Base-by-base conservation (phyloP, 2,888 invertebrate genomes). In the Fragum fragum region DNA sequence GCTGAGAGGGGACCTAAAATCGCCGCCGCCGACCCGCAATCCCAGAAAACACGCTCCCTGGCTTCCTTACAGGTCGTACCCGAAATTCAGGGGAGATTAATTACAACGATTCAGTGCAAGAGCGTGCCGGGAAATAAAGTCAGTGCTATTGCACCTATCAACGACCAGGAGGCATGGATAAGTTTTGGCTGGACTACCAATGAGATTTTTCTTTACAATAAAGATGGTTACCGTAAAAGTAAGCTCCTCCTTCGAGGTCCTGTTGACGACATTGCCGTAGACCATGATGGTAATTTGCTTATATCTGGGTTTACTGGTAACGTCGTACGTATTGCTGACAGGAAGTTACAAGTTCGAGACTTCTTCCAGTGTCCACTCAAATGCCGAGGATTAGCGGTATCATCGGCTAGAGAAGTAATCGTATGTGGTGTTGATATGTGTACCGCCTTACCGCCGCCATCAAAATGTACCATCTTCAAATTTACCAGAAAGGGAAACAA, bases 131-230 rank as follows among this genome's bases (percentile, higher is more conserved):
- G 86, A 7, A 81, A 83, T 53, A 86, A 86, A 52, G 81, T 86
- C 1, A 86, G 86, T 68, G 79, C 81, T 16, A 86, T 86, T 36
- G 86, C 83, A 7, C 81, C 83, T 18, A 79, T 86, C 55, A 83
- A 76, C 61, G 83, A 86, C 28, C 63, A 47, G n/a, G 86, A 83
- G 68, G 86, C 86, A 14, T 86, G 86, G 86, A 63, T 86, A 6
- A 78, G 83, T 53, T 86, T 86, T 61, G 86, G 86, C 9, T 86
- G 86, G 86, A 79, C 83, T 23, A 83, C 86, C 9, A 86, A 81
- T 76, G 86, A 86, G 63, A 83, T 86, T 7, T 86, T 76, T 69
- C 74, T 86, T 1, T 86, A 86, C 57, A 83, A 79, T 63, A 86
- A 86, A 73, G 83, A 86, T 52, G 86, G 86, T 11, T 81, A 55